Base-by-base conservation (phyloP, 2,797 vertebrate species). In the Melanotaenia maccullochi region DNA sequence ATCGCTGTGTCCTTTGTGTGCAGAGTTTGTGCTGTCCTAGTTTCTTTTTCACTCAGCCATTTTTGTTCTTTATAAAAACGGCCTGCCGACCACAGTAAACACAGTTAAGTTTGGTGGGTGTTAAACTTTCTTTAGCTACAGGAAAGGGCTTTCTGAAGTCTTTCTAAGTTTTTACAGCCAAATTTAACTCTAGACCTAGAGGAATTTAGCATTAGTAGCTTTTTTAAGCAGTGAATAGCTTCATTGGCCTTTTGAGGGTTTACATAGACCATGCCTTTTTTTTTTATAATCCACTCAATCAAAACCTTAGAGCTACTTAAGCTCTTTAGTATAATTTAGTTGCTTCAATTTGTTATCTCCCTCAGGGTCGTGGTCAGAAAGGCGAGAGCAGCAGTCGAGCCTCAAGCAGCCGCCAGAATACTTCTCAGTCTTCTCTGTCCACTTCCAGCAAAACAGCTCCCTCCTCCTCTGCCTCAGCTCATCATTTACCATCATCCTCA, bases 311-410 rank as follows among this genome's bases (percentile, higher is more conserved):
- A 18, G 2, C 8, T 51, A 51, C 25, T 60, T 9, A 6, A 14
- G 18, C 1, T 22, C 0, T 52, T 25, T 4, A 3, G 18, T 9
- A 32, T 59, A 9, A 35, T 49, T 64, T 30, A 54, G 4, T 30
- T 70, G 52, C 25, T 63, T 54, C 20, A 58, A 40, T 61, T 20
- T 13, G 0, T 71, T 56, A 16, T 82, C 24, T 79, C 20, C 60
- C 4, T 49, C 93, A 99, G 97, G 94, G 95, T 71, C 96, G 96
- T 83, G 91, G 93, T 85, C 96, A 94, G 68, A 95, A 94, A 11
- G 94, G 95, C 1, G 97, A 96, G 79, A 85, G 81, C 16, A 76
- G 95, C 75, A 83, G 94, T 80, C 93, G 94, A 68, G 90, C 94
- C 75, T 93, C 95, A 49, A 94, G 93, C 72, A 83, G 95, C 74